Conservation (phyloP, 2,888 invertebrate genomes). For the Pinctada fucata region DNA sequence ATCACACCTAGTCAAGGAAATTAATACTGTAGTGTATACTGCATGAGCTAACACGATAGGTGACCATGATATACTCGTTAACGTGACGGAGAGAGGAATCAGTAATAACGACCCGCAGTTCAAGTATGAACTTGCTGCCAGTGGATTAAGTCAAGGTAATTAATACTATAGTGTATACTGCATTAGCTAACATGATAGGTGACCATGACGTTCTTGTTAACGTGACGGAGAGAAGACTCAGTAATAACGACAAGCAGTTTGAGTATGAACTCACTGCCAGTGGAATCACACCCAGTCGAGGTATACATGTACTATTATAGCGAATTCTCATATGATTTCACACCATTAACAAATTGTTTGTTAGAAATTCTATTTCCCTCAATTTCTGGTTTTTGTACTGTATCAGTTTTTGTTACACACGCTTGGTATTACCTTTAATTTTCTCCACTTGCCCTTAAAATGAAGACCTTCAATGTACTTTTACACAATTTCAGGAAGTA, state of each 20-base stretch:
- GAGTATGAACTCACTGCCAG: slow-evolving; percentile 45
- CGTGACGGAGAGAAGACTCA: slow-evolving; percentile 45
- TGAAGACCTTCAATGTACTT: too few relatives aligned
- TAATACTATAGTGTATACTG: neutral
- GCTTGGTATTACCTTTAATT: too few relatives aligned
- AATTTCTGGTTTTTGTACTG: too few relatives aligned
- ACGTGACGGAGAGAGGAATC: slow-evolving; percentile 45
- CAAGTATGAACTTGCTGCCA: slow-evolving; percentile 46
- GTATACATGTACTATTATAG: too few relatives aligned
- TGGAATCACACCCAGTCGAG: slow-evolving; percentile 46
- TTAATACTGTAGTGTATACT: too few relatives aligned
- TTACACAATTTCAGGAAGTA: slow-evolving; percentile 44
- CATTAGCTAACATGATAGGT: too few relatives aligned
- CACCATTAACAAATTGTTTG: too few relatives aligned
- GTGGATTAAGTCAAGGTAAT: slow-evolving; percentile 48
- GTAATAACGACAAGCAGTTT: slow-evolving; percentile 48
- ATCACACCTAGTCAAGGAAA: slow-evolving; percentile 52
- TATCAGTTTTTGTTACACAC: too few relatives aligned
- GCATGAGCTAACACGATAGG: too few relatives aligned
- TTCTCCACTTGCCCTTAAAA: too few relatives aligned
- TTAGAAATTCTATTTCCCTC: too few relatives aligned
- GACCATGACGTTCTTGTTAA: slow-evolving; percentile 36
- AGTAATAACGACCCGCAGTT: slow-evolving; percentile 48
- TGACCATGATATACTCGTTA: slow-evolving; percentile 32
- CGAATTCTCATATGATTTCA: too few relatives aligned